Conservation (phyloP, 1,140 invertebrate genomes). For the Latrodectus geometricus region DNA sequence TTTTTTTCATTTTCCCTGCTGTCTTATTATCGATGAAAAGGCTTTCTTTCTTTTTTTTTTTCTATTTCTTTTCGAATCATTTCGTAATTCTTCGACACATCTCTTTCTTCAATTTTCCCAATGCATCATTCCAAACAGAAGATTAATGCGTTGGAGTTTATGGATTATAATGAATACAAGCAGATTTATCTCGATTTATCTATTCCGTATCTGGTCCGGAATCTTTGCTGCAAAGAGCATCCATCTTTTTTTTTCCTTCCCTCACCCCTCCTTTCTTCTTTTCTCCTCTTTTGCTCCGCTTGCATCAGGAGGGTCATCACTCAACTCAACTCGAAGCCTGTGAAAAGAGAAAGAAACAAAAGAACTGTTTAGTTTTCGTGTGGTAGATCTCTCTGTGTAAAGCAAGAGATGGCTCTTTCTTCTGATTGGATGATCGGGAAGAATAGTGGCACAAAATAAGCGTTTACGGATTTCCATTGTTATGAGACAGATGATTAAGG, state of each 20-base stretch:
- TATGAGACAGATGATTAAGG: constrained; percentile 22
- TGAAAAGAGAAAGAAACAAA: constrained; percentile 35
- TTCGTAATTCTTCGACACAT: constrained; percentile 54
- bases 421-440: constrained; percentile 44
- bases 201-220: constrained; percentile 55
- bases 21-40: constrained; percentile 50
- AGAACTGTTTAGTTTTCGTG: constrained; percentile 50
- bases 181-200: constrained; percentile 61
- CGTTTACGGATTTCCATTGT: constrained; percentile 17
- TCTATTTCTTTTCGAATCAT: constrained; percentile 28
- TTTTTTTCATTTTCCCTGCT: background rate
- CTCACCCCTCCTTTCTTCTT: background rate
- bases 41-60: background rate
- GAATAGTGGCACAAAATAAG: constrained; percentile 4
- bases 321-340: constrained; percentile 38
- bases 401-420: background rate
- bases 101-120: constrained; percentile 51
- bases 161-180: constrained; percentile 61
- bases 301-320: constrained; percentile 40
- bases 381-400: constrained; percentile 10
- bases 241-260: constrained; percentile 31
- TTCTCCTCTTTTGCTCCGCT: constrained; percentile 19
- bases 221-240: constrained; percentile 23
- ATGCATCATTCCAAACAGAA: constrained; percentile 35
- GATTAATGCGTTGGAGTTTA: constrained; percentile 54